phyloP scores from a whole-genome alignment of 2,113 vertebrate genomes.

The Spilogale gracilis region DNA sequence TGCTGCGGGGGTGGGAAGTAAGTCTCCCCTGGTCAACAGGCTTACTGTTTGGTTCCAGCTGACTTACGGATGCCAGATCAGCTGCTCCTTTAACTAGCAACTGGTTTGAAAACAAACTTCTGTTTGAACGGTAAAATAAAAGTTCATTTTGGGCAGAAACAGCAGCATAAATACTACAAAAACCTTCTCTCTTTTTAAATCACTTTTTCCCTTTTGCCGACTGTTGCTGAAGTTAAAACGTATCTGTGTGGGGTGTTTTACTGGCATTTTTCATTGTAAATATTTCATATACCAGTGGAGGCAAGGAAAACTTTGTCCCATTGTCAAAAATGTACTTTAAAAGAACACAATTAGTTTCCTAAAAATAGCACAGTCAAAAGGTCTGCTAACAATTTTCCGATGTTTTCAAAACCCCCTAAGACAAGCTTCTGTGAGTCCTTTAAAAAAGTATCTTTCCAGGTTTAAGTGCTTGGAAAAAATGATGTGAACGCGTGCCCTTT shows the following conservation, averaged over 20 bases:
- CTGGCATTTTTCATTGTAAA: conserved; percentile 75
- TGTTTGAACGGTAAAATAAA: conserved; percentile 87
- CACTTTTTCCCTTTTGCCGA: conserved; percentile 48
- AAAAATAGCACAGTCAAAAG: conserved; percentile 79
- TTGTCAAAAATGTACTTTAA: conserved; percentile 76
- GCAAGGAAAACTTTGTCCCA: conserved; percentile 73
- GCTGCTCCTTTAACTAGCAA: conserved; percentile 83
- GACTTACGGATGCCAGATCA: conserved; percentile 80
- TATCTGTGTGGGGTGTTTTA: conserved; percentile 64
- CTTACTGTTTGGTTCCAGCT: conserved; percentile 76
- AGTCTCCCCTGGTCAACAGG: conserved; percentile 68
- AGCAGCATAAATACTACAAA: conserved; percentile 78
- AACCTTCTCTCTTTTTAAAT: conserved; percentile 72
- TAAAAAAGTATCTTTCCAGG: conserved; percentile 81
- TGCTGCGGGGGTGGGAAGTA: conserved; percentile 25
- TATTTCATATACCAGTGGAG: conserved; percentile 64
- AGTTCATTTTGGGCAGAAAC: conserved; percentile 84
- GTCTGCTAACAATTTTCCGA: conserved; percentile 74
- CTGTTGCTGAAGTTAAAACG: conserved; percentile 65
- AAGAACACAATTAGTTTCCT: conserved; percentile 83
- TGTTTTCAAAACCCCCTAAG: conserved; percentile 77
- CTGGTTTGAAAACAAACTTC: conserved; percentile 88
- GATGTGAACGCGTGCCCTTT: conserved; percentile 76
- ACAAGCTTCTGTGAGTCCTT: conserved; percentile 70
- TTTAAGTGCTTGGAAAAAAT: conserved; percentile 80